Conservation (phyloP, 2,797 vertebrate genomes). For the Thunnus albacares region DNA sequence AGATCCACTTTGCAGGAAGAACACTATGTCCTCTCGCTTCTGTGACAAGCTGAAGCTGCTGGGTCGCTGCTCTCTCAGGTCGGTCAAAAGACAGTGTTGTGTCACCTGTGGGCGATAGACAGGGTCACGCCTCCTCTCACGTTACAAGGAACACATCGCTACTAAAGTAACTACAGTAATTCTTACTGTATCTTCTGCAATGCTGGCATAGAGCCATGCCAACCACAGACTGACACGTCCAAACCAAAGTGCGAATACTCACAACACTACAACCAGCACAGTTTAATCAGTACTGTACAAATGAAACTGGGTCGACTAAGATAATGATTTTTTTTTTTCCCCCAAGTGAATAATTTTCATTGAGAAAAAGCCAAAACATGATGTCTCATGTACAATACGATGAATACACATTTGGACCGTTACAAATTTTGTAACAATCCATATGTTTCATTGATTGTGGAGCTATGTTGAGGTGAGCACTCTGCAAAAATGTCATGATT, state of each 20-base stretch:
- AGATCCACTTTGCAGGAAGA: constrained; percentile 81
- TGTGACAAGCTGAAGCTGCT: constrained; percentile 87
- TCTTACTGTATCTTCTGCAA: constrained; percentile 28
- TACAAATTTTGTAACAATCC: neutral
- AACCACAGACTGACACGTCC: constrained; percentile 31
- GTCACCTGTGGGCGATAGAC: constrained; percentile 78
- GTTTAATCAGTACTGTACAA: constrained; percentile 12
- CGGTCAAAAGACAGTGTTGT: constrained; percentile 87
- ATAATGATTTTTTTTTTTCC: neutral
- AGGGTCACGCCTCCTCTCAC: constrained; percentile 1
- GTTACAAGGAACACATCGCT: constrained; percentile 2
- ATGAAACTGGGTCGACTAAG: neutral
- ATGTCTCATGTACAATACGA: neutral
- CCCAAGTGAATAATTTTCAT: neutral
- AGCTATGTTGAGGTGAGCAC: neutral
- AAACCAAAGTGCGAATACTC: constrained; percentile 26
- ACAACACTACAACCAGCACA: neutral
- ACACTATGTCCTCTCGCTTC: constrained; percentile 86
- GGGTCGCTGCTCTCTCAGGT: constrained; percentile 84
- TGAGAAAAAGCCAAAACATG: constrained; percentile 10
- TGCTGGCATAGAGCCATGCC: constrained; percentile 8
- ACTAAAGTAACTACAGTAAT: constrained; percentile 15
- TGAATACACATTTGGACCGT: neutral
- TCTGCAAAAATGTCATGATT: neutral
- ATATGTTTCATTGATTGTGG: too few species aligned